These are phyloP conservation scores for Edolisoma coerulescens DNA, from an alignment of 2,113 vertebrate species.

Conservation along the genomic window DNA sequence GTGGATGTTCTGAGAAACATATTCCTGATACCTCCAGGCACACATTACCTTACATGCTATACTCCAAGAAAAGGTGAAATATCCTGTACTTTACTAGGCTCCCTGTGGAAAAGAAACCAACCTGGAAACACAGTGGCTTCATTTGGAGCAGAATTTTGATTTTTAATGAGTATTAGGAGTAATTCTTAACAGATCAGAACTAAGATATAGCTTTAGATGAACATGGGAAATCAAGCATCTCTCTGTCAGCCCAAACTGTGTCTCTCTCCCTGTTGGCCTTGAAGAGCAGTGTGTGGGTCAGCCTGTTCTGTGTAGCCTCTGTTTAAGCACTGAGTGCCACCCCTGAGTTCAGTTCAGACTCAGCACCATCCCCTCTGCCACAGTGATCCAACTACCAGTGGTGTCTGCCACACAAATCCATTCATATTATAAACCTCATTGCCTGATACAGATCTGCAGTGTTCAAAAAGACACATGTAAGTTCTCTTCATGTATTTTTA, in stretches of 20 bases:
- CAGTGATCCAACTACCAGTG: accelerated
- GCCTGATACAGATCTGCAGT: neutral
- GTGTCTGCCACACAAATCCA: neutral
- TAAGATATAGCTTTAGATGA: neutral
- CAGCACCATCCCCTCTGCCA: neutral
- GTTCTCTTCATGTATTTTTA: neutral
- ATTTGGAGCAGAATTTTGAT: neutral
- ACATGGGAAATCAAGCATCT: accelerated
- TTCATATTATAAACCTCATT: neutral
- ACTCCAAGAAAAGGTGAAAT: neutral
- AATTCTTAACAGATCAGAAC: neutral
- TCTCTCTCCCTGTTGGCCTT: neutral
- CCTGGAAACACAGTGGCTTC: neutral
- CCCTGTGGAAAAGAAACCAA: neutral
- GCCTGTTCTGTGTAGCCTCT: neutral
- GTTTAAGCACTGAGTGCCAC: neutral
- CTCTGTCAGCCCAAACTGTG: neutral
- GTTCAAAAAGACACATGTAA: neutral
- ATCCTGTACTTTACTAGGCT: neutral
- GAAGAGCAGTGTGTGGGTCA: neutral
- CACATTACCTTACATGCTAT: neutral
- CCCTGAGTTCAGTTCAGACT: accelerated
- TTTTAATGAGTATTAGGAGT: neutral
- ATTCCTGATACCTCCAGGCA: neutral
- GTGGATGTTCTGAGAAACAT: neutral